Percentiles rank a stretch among this genome's conserved stretches.
phyloP scores from a whole-genome alignment of 2,113 vertebrate species.

The Neoarius graeffei region DNA sequence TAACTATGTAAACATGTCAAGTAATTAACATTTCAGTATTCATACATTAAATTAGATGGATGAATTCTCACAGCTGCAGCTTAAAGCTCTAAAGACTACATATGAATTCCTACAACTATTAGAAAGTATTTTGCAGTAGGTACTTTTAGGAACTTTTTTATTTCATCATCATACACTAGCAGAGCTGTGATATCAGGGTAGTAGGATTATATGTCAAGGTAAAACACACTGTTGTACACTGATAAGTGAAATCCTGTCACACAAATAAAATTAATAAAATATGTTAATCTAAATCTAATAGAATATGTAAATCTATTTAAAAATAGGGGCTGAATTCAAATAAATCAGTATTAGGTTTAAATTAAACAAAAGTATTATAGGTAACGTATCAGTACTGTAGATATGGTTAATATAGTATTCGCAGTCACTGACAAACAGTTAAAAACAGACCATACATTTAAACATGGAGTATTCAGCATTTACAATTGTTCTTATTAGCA shows the following conservation, averaged over 20 bases:
- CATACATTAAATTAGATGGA: not conserved
- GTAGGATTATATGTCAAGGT: not conserved
- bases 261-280: not conserved
- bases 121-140: not conserved
- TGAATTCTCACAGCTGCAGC: not conserved
- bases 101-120: not conserved
- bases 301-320: not conserved
- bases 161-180: not conserved
- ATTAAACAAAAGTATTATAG: not conserved
- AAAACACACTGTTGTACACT: not conserved
- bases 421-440: not conserved
- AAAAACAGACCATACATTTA: not conserved
- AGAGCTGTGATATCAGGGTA: not conserved
- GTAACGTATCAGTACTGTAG: not conserved
- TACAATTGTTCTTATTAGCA: not conserved
- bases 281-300: not conserved
- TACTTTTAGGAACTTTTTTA: not conserved
- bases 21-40: constrained; percentile 1
- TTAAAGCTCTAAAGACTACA: not conserved
- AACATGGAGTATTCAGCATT: not conserved
- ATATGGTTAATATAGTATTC: not conserved
- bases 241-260: not conserved
- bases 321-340: not conserved
- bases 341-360: not conserved
- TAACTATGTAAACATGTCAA: constrained; percentile 7